A percentile compares a stretch with the other conserved stretches of the same genome.
Conservation (phyloP, 2,888 invertebrate genomes). For the Monoplex corrugatus region DNA sequence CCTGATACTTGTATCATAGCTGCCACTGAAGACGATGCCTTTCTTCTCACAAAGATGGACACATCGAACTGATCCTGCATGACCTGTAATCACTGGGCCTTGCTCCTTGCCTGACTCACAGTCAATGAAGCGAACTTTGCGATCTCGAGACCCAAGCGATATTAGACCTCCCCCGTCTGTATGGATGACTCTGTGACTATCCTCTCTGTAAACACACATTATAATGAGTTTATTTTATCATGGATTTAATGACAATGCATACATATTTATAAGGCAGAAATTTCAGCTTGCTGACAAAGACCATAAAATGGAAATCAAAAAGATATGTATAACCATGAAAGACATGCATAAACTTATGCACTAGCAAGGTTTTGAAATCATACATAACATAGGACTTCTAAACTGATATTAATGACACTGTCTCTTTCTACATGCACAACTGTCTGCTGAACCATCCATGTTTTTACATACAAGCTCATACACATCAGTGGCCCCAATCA, state of each 20-base stretch:
- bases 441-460: too few species aligned
- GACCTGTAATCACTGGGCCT: slow-evolving; percentile 77
- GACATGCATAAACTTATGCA: too few species aligned
- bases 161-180: slow-evolving; percentile 78
- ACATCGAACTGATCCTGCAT: slow-evolving; percentile 80
- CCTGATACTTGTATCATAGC: slow-evolving; percentile 81
- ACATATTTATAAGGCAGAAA: background rate
- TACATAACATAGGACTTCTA: too few species aligned
- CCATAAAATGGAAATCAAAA: too few species aligned
- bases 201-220: slow-evolving; percentile 71
- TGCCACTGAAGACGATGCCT: slow-evolving; percentile 78
- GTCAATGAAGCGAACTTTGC: slow-evolving; percentile 72
- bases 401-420: too few species aligned
- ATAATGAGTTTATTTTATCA: slow-evolving; percentile 1
- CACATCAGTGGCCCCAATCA: too few species aligned
- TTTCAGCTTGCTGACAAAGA: too few species aligned
- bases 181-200: slow-evolving; percentile 77
- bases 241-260: slow-evolving; percentile 26
- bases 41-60: slow-evolving; percentile 74
- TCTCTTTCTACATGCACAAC: too few species aligned
- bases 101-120: slow-evolving; percentile 70
- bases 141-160: slow-evolving; percentile 78
- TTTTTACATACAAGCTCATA: too few species aligned
- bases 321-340: too few species aligned
- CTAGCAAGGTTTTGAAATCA: too few species aligned